Evolutionary conservation across 1,140 invertebrate genomes (phyloP), one percentile per base, ranked within the genome.

Genomic region (Zaprionus vittiger): DNA sequence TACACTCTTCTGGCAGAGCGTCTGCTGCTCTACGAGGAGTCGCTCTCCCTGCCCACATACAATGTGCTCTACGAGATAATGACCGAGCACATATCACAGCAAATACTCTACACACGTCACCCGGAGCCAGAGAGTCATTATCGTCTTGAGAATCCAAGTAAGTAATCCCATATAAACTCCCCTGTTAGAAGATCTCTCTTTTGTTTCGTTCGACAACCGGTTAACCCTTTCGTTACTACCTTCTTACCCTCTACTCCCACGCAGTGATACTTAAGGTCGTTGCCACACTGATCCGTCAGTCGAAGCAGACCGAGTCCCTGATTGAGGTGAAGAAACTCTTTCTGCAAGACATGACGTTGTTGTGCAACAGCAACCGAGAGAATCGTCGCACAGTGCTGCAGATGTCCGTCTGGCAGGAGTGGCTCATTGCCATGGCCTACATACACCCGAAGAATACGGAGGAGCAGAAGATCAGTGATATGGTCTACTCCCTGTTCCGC

Each of bases 391-490:
- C 98, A 1, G 98, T 99, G 2, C 94, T 99, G 14, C 99, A 99
- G 94, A 99, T 99, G 99, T 99, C 98, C 6, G 99, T 99, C 1
- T 99, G 99, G 99, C 99, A 99, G 94, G 99, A 99, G 92, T 99
- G 99, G 99, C 94, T 99, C 1, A 99, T 99, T 82, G 98, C 98
- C 5, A 96, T 99, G 96, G 98, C 98, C 26, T 99, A 99, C 92
- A 99, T 99, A 64, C 98, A 99, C 93, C 98, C 98, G 0, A 97
- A 98, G 92, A 98, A 97, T 85, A 95, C 96, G 1, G 98, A 99
- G 91, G 98, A 99, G 93, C 97, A 99, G 89, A 98, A 99, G 93
- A 97, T 99, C 56, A 99, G 98, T 1, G 98, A 99, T 89, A 99
- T 99, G 97, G 98, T 99, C 20, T 99, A 99, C 93, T 97, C 98